Base-by-base conservation (phyloP, 2,113 vertebrate genomes). In the Cottus gobio region DNA sequence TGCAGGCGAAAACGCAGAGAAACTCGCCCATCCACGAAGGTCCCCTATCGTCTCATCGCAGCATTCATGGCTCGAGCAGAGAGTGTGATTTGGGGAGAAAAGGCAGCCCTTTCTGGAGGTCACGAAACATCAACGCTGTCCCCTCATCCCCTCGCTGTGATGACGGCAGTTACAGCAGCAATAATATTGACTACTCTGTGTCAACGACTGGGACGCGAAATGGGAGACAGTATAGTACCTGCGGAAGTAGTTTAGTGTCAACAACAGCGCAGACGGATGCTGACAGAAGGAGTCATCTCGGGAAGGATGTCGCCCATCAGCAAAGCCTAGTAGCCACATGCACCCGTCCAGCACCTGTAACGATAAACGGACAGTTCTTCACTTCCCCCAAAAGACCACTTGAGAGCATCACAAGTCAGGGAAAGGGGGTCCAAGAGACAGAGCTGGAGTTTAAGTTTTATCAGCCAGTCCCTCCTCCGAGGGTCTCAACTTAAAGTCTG, bases 21-120 rank as follows among this genome's bases (percentile, higher is more conserved):
- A 72, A 77, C 42, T 66, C 80, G 20, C 28, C 37, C 1, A 5
- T 22, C 0, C 77, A 37, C 5, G 50, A 67, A 65, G 68, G 44
- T 18, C 61, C 52, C 76, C 67, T 5, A 10, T 80, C 83, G 34
- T 61, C 60, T 62, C 57, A 66, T 42, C 2, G 13, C 48, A 73
- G 42, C 7, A 48, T n/a, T 72, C 61, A 24, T 30, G 73, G n/a
- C 61, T 58, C 1, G 12, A 67, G 67, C 58, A 71, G 26, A n/a
- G 44, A 83, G 48, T 37, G 42, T 7, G 61, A 87, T 77, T 56
- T 50, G 48, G 71, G 76, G 52, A 76, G 70, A 77, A 80, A 46
- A 63, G 60, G 42, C 42, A 75, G 39, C 7, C 24, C 50, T 34
- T 10, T 18, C 4, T 67, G 26, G 20, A 80, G 61, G 31, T 71